These are phyloP conservation scores for Drosophila pseudotakahashii DNA, from an alignment of 2,888 invertebrate genomes.

Conservation along the genomic window DNA sequence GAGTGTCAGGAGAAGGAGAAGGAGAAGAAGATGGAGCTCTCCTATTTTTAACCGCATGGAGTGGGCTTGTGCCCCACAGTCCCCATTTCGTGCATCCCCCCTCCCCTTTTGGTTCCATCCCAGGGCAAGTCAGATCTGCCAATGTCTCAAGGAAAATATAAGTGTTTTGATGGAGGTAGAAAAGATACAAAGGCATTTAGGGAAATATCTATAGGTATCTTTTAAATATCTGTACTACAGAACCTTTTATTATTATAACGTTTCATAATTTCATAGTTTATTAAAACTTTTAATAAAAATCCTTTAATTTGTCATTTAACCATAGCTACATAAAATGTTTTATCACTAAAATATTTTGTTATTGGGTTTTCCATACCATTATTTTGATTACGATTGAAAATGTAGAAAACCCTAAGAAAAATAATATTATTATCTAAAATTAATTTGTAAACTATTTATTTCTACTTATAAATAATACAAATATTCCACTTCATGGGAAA, in stretches of 20 bases:
- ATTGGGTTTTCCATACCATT: too few relatives aligned
- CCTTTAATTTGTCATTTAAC: too few relatives aligned
- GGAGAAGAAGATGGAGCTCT: slow-evolving; percentile 13
- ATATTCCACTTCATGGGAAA: background rate
- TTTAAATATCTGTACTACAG: background rate
- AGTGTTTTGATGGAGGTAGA: background rate
- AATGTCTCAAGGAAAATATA: background rate
- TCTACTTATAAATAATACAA: too few relatives aligned
- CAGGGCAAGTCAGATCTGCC: slow-evolving; percentile 7
- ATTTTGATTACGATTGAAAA: too few relatives aligned
- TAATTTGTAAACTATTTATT: too few relatives aligned
- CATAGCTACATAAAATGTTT: too few relatives aligned
- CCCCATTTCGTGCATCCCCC: slow-evolving; percentile 18
- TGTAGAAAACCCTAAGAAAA: too few relatives aligned
- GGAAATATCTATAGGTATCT: background rate
- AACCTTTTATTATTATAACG: background rate
- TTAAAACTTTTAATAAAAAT: too few relatives aligned
- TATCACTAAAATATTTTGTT: too few relatives aligned
- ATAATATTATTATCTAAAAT: too few relatives aligned
- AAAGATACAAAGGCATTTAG: background rate
- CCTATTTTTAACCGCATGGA: slow-evolving; percentile 50
- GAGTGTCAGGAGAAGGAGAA: slow-evolving; percentile 9
- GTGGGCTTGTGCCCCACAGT: slow-evolving; percentile 53
- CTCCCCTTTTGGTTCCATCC: background rate
- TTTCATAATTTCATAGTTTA: too few relatives aligned